phyloP scores from a whole-genome alignment of 1,140 invertebrate species.

The Lasaia peninsularis region DNA sequence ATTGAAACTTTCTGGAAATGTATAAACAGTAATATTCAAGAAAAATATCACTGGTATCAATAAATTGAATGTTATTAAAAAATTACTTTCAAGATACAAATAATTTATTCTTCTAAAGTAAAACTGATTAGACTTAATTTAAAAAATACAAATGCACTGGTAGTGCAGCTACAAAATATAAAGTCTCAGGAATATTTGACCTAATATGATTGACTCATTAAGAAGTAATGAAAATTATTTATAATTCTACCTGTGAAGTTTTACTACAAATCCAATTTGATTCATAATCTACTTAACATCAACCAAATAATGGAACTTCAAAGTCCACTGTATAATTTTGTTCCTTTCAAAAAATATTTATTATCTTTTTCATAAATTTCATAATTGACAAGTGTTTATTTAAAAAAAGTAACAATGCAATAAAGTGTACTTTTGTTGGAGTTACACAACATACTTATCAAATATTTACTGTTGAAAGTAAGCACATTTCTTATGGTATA shows the following conservation, averaged over 20 bases:
- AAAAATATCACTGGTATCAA: neutral
- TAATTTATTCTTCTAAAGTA: neutral
- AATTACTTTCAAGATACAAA: neutral
- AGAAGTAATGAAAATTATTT: neutral
- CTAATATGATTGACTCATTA: neutral
- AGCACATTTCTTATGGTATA: too few species aligned
- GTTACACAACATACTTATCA: too few species aligned
- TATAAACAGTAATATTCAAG: neutral
- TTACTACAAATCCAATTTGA: neutral
- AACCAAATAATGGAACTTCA: neutral
- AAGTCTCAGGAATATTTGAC: neutral
- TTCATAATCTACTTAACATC: neutral
- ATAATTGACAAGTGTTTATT: neutral
- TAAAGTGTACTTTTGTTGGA: too few species aligned
- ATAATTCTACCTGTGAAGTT: neutral
- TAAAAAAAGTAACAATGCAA: neutral
- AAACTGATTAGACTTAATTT: too few species aligned
- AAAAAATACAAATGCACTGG: neutral
- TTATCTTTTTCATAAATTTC: neutral
- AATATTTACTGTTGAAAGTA: too few species aligned
- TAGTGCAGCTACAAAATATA: neutral
- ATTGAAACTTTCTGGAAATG: neutral
- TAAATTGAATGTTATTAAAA: neutral
- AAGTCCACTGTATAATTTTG: constrained; percentile 1
- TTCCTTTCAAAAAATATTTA: neutral